Conservation (phyloP, 2,113 vertebrate species). For the Genyomyrus donnyi region DNA sequence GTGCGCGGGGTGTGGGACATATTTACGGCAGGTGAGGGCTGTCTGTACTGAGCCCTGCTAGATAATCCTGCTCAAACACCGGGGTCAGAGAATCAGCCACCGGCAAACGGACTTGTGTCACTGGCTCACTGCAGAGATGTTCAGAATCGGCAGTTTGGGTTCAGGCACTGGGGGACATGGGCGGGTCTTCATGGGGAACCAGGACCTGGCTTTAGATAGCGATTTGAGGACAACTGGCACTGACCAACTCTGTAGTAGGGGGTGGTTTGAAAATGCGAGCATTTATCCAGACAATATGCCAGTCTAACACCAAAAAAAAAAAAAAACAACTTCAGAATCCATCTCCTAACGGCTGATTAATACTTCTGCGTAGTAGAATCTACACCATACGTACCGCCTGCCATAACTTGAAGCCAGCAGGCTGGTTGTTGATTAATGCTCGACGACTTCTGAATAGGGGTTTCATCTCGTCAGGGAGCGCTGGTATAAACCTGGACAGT, state of each 20-base stretch:
- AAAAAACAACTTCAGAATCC: not conserved
- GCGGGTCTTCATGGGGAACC: not conserved
- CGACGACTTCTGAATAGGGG: not conserved
- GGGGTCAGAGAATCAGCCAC: not conserved
- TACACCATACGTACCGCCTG: too few species aligned
- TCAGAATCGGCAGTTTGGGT: not conserved
- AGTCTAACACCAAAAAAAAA: not conserved
- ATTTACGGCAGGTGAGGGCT: slow-evolving; percentile 1
- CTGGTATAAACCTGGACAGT: not conserved
- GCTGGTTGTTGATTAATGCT: not conserved
- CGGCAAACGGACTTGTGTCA: not conserved
- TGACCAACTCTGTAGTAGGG: not conserved
- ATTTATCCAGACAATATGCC: not conserved
- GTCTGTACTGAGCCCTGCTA: not conserved
- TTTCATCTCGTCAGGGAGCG: not conserved
- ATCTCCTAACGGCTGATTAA: not conserved
- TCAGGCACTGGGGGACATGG: not conserved
- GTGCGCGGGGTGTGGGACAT: too few species aligned
- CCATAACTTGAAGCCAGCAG: not conserved
- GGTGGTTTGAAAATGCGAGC: not conserved
- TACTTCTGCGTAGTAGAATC: not conserved
- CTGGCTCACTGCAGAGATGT: not conserved
- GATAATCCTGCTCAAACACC: slow-evolving; percentile 19
- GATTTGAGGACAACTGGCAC: not conserved
- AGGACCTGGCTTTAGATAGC: not conserved